Evolutionary conservation across 1,140 invertebrate genomes (phyloP).

Genomic region (Aphelenchoides besseyi): DNA sequence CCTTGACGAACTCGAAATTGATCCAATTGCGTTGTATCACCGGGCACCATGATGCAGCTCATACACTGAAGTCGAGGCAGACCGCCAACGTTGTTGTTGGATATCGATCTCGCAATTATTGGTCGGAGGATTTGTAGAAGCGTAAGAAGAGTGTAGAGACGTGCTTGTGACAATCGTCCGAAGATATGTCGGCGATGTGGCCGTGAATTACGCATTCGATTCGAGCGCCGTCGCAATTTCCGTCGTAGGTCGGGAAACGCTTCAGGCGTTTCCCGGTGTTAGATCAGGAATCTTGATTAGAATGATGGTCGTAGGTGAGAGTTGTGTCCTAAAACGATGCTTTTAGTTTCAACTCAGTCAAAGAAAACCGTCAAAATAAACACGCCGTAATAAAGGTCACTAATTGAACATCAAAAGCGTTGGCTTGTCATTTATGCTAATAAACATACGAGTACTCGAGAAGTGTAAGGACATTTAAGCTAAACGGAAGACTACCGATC

Average conservation of each 20-base stretch:
- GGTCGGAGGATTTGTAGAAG: slow-evolving; percentile 1
- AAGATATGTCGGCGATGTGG: slow-evolving; percentile 9
- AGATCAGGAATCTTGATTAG: not conserved
- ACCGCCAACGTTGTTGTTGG: not conserved
- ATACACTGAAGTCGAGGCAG: slow-evolving; percentile 31
- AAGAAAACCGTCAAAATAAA: too few species aligned
- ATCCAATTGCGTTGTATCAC: slow-evolving; percentile 33
- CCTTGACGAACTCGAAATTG: slow-evolving; percentile 34
- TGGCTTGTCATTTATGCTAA: too few species aligned
- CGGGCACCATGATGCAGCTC: slow-evolving; percentile 22
- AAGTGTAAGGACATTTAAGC: too few species aligned
- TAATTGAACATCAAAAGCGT: too few species aligned
- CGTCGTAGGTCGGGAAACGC: not conserved
- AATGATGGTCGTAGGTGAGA: too few species aligned
- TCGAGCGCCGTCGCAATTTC: not conserved
- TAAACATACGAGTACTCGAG: too few species aligned
- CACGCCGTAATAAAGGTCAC: too few species aligned
- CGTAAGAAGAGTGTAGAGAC: slow-evolving; percentile 18
- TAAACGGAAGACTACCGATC: too few species aligned
- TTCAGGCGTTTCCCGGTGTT: not conserved
- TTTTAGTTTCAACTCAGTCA: too few species aligned
- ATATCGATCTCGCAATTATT: not conserved
- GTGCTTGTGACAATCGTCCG: slow-evolving; percentile 2
- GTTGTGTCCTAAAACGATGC: too few species aligned
- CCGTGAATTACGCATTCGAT: slow-evolving; percentile 26